Conservation (phyloP, 2,797 vertebrate genomes). For the Falco concolor region DNA sequence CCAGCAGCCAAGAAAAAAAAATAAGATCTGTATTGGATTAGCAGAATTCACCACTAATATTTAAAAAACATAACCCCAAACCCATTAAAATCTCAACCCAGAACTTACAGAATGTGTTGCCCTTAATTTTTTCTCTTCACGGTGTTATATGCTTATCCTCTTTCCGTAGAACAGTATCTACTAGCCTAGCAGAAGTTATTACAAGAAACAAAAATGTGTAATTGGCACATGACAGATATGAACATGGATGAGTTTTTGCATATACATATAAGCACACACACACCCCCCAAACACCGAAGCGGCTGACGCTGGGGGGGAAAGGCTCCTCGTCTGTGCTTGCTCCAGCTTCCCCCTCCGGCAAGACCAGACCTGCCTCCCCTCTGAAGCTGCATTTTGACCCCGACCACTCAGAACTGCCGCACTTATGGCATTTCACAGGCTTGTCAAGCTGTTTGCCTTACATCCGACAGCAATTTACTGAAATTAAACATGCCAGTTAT, state of each 20-base stretch:
- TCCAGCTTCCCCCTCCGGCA: neutral
- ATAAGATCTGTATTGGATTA: rapidly evolving
- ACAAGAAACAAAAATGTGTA: neutral
- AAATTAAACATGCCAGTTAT: neutral
- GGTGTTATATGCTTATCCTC: neutral
- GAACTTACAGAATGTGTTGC: neutral
- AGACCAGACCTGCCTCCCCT: neutral
- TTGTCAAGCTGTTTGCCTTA: neutral
- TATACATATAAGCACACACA: rapidly evolving
- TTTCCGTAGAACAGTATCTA: neutral
- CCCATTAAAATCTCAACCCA: neutral
- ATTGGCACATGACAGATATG: neutral
- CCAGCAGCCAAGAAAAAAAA: neutral
- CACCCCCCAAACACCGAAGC: neutral
- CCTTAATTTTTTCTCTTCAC: neutral
- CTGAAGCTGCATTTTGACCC: neutral
- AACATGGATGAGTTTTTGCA: neutral
- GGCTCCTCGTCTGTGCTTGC: neutral
- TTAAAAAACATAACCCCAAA: neutral
- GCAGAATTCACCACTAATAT: neutral
- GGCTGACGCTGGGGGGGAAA: neutral
- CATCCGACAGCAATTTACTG: neutral
- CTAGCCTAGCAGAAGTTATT: neutral
- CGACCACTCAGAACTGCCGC: neutral
- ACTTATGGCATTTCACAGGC: neutral